Evolutionary conservation across 2,113 vertebrate species (phyloP), one percentile per base, ranked within the genome.

Genomic region (Callopanchax toddi): DNA sequence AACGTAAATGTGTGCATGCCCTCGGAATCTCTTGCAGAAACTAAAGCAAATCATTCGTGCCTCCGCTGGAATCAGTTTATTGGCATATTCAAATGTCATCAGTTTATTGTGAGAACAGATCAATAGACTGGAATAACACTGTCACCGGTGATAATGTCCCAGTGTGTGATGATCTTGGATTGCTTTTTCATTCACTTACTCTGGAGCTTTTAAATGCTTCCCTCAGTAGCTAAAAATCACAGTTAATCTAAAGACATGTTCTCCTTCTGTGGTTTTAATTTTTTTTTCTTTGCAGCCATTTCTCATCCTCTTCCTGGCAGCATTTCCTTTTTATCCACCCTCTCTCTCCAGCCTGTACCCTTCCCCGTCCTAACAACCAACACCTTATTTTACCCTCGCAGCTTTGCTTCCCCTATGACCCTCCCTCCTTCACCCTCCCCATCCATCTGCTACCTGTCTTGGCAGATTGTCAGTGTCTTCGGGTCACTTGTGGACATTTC

Each of bases 51-150:
- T 87, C 72, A 79, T 85, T 81, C 46, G 56, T 64, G 70, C 82
- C 84, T 82, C 86, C 44, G 29, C 53, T 3, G 54, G 76, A 74
- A 82, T 87, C 82, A 75, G 66, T 71, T 63, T 88, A 91, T 89
- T 77, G 88, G 84, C 86, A 74, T 89, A 86, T 89, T 89, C 78
- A 89, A 91, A 89, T 89, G 83, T 59, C 78, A 81, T 85, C 81
- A 84, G 87, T 87, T 89, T 88, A 86, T 86, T 84, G 85, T 85
- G 77, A 44, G 81, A 55, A 23, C 60, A 26, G 78, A 91, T 91
- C 88, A 83, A 89, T 89, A 79, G 53, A 58, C 60, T 81, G 79
- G 75, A 87, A 89, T 82, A 89, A 89, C 78, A 74, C 79, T 85
- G 87, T 85, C 87, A 84, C 78, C 36, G 76, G 70, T 71, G 79